These are phyloP conservation scores for Ormyrus rosae DNA, from an alignment of 2,888 invertebrate species.

Conservation along the genomic window DNA sequence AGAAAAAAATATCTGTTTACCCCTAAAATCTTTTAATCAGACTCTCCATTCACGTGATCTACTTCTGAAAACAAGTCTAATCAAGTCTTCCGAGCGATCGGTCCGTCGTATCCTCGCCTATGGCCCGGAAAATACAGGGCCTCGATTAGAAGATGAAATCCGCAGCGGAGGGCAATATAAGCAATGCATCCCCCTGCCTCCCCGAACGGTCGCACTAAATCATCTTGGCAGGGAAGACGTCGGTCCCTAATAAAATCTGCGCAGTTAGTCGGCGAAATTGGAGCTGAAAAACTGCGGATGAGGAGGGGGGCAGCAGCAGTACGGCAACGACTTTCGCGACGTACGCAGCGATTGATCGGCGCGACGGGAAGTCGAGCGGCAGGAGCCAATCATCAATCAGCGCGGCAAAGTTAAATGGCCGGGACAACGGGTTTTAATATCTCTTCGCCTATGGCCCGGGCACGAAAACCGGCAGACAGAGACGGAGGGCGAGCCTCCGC, in stretches of 20 bases:
- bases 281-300: neutral
- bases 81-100: too few relatives aligned
- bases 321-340: neutral
- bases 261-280: neutral
- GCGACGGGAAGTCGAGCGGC: slow-evolving; percentile 56
- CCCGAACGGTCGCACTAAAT: slow-evolving; percentile 26
- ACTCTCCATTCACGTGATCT: too few relatives aligned
- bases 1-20: too few relatives aligned
- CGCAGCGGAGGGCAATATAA: slow-evolving; percentile 1
- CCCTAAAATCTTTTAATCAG: too few relatives aligned
- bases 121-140: neutral
- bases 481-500: slow-evolving; percentile 18
- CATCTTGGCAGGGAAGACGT: slow-evolving; percentile 12
- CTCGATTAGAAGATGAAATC: slow-evolving; percentile 31
- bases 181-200: slow-evolving; percentile 10
- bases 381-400: slow-evolving; percentile 74
- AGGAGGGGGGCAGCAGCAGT: neutral
- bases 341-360: slow-evolving; percentile 42
- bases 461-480: slow-evolving; percentile 39
- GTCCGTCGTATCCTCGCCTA: too few relatives aligned
- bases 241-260: slow-evolving; percentile 32
- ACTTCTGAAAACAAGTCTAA: too few relatives aligned
- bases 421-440: slow-evolving; percentile 76
- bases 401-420: slow-evolving; percentile 72
- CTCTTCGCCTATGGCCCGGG: slow-evolving; percentile 58